A percentile compares a stretch with the other conserved stretches of the same genome.
Evolutionary conservation across 2,888 invertebrate genomes (phyloP).

Genomic region (Rhorus exstirpatorius): DNA sequence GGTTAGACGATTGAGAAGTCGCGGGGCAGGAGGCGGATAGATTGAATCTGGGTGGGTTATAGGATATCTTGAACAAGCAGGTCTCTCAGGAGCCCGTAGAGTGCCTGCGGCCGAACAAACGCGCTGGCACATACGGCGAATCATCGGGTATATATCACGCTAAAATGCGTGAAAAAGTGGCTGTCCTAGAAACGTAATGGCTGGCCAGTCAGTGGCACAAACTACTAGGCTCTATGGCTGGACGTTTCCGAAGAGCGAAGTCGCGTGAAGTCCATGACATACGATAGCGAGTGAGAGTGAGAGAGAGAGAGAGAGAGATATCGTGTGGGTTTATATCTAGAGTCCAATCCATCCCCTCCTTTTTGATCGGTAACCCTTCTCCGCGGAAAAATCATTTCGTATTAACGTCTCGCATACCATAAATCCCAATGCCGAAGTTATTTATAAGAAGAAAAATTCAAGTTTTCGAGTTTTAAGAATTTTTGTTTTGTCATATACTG

Average conservation of each 20-base stretch:
- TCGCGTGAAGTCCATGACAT: constrained; percentile 41
- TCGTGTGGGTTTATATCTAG: not conserved
- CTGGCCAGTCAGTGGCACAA: constrained; percentile 80
- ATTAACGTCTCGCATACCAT: not conserved
- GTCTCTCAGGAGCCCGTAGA: constrained; percentile 40
- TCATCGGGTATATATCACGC: constrained; percentile 73
- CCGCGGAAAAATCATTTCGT: not conserved
- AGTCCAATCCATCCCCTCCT: no score
- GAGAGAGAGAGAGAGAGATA: not conserved
- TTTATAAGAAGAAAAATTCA: no score
- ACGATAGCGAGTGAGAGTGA: constrained; percentile 3
- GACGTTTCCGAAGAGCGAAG: constrained; percentile 57
- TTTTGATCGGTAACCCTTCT: not conserved
- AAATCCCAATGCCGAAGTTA: no score
- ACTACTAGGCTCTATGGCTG: constrained; percentile 66
- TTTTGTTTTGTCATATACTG: no score
- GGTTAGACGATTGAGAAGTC: constrained; percentile 74
- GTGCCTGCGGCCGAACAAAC: constrained; percentile 65
- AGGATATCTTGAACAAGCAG: constrained; percentile 25
- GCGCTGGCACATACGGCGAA: constrained; percentile 35
- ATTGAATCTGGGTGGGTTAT: constrained; percentile 46
- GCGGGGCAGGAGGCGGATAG: not conserved
- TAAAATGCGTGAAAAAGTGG: constrained; percentile 83
- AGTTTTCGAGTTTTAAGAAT: no score
- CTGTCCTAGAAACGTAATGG: constrained; percentile 82